Base-by-base conservation (phyloP, 2,113 vertebrate species). In the Gallinago jamesoni region DNA sequence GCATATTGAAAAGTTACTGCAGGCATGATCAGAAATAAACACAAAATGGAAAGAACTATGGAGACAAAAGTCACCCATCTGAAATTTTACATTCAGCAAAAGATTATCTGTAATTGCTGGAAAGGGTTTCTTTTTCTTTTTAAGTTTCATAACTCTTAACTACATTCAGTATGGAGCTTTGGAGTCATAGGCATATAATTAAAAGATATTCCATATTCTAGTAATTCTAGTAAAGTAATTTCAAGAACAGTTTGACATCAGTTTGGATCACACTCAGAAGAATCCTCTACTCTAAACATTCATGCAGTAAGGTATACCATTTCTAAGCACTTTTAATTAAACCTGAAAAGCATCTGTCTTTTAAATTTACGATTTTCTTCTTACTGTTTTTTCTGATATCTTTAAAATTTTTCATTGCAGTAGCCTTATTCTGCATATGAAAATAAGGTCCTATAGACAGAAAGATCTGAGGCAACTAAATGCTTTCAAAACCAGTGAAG, bases 391-490 rank as follows among this genome's bases (percentile, higher is more conserved):
- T 95, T 56, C 83, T 89, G 64, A 92, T 35, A 93, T 94, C 92
- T 79, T 94, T 84, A 77, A 91, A 95, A 82, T 89, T 95, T 95
- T 95, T 67, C 74, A 95, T 83, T 96, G 92, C 67, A 92, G 89
- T 74, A 91, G 30, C 41, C 55, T 96, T 89, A 93, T 57, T 94
- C 55, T 47, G 3, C 68, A 25, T 31, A 83, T 48, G 23, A 66
- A 97, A 97, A 89, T 86, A 96, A 91, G 57, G 68, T 41, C 62
- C 37, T 66, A 87, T 5, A 89, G 37, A 94, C 23, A 84, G 87
- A 93, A 89, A 78, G 48, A 70, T 22, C 37, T 69, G 80, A 94
- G 82, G 72, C 19, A 94, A 76, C 73, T 70, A 90, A 94, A 55
- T 70, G 43, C 22, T 85, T 94, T 89, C 63, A 82, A 87, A 83